These are phyloP conservation scores for Torymus aiolomorphi DNA, from an alignment of 2,888 invertebrate genomes.

Conservation along the genomic window DNA sequence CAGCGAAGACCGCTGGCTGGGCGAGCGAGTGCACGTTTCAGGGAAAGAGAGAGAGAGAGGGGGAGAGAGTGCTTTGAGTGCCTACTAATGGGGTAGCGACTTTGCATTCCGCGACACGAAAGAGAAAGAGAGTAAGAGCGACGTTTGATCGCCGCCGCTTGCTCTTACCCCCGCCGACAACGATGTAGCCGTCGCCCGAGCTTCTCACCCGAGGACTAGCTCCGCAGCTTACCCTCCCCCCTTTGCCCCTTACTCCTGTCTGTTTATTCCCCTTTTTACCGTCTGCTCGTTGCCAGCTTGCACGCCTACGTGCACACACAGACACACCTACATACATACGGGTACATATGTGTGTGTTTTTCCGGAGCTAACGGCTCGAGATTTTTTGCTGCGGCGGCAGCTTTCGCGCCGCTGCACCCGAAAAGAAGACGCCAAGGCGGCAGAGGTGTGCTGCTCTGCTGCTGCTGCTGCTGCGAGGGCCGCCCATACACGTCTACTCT, in stretches of 20 bases:
- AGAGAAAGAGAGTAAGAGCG: conserved; percentile 37
- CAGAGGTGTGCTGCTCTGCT: not conserved
- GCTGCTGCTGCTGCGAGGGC: not conserved
- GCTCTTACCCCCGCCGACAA: too few relatives aligned
- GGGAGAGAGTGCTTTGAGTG: conserved; percentile 54
- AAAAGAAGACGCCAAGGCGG: conserved; percentile 4
- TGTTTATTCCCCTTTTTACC: not conserved
- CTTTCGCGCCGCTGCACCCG: conserved; percentile 12
- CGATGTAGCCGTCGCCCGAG: too few relatives aligned
- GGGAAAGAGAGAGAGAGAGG: too few relatives aligned
- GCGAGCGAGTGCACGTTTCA: conserved; percentile 54
- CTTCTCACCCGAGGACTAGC: too few relatives aligned
- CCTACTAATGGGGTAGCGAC: conserved; percentile 60
- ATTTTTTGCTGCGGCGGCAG: not conserved
- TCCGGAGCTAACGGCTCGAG: not conserved
- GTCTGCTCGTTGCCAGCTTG: not conserved
- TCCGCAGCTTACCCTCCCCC: not conserved
- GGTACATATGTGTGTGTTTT: not conserved
- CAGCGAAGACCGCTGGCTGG: not conserved
- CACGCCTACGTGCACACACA: not conserved
- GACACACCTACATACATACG: too few relatives aligned
- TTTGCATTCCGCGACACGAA: conserved; percentile 59
- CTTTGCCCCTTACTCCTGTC: not conserved
- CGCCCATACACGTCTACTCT: not conserved
- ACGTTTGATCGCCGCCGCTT: conserved; percentile 24